A percentile compares a stretch with the other conserved stretches of the same genome.
These are phyloP conservation scores for Strigamia maritima DNA, from an alignment of 2,888 invertebrate species.

Conservation along the genomic window DNA sequence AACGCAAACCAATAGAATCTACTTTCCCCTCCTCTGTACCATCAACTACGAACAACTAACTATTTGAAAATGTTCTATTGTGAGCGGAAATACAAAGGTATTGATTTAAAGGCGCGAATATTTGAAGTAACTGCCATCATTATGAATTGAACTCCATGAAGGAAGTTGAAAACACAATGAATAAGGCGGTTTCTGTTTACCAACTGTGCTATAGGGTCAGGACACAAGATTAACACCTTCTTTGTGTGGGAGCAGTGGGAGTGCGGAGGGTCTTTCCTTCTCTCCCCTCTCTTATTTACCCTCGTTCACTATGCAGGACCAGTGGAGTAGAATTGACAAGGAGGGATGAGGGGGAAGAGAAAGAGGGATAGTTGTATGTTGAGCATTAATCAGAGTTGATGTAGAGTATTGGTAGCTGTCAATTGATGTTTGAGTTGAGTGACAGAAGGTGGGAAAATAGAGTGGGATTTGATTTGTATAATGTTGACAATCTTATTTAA, in stretches of 20 bases:
- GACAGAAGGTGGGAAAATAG: conserved; percentile 7
- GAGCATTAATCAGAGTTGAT: not conserved
- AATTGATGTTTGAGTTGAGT: conserved; percentile 24
- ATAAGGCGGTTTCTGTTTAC: conserved; percentile 4
- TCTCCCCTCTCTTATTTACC: not conserved
- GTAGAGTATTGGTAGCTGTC: conserved; percentile 15
- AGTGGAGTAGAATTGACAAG: conserved; percentile 4
- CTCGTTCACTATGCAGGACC: conserved; percentile 4
- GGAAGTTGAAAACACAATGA: conserved; percentile 4
- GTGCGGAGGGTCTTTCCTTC: not conserved
- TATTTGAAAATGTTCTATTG: conserved; percentile 4
- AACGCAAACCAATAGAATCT: not conserved
- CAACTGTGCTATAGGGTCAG: conserved; percentile 4
- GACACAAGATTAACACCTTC: conserved; percentile 4
- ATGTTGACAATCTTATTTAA: conserved; percentile 18
- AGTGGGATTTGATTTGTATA: conserved; percentile 21
- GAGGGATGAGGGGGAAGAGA: not conserved
- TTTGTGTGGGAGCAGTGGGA: not conserved
- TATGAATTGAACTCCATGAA: conserved; percentile 4
- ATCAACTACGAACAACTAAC: not conserved
- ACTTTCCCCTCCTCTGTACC: not conserved
- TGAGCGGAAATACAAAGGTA: not conserved
- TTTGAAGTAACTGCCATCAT: conserved; percentile 4
- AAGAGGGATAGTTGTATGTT: not conserved
- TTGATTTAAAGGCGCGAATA: not conserved